Percentiles rank a stretch among this genome's conserved stretches.
Conservation (phyloP, 2,888 invertebrate genomes). For the Synergus laeviventris region DNA sequence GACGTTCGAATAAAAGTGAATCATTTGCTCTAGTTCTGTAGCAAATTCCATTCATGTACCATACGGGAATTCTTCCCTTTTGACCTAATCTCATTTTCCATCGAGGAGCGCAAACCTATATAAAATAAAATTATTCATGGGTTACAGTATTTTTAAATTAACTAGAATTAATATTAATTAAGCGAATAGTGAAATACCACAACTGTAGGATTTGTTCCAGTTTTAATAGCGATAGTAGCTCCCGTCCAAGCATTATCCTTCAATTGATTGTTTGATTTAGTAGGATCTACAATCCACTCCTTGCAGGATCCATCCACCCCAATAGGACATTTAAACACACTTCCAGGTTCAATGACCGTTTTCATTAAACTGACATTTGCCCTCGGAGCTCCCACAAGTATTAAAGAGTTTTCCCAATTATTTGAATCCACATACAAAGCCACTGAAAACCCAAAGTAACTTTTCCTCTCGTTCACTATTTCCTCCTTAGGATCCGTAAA, state of each 20-base stretch:
- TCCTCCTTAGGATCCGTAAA: slow-evolving; percentile 61
- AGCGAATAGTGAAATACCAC: slow-evolving; percentile 60
- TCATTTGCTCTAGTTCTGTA: slow-evolving; percentile 55
- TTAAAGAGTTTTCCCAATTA: slow-evolving; percentile 49
- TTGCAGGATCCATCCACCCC: slow-evolving; percentile 57
- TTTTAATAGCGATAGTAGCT: slow-evolving; percentile 72
- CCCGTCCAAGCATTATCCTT: slow-evolving; percentile 72
- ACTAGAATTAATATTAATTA: neutral
- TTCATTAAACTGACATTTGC: slow-evolving; percentile 55
- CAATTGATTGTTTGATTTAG: slow-evolving; percentile 45
- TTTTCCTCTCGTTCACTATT: slow-evolving; percentile 49
- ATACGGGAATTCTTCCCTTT: slow-evolving; percentile 40
- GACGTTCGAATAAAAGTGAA: slow-evolving; percentile 48
- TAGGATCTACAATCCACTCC: slow-evolving; percentile 61
- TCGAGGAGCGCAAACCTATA: slow-evolving; percentile 75
- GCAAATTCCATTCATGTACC: slow-evolving; percentile 67
- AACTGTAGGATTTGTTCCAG: slow-evolving; percentile 58
- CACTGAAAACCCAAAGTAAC: slow-evolving; percentile 73
- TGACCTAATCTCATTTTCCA: slow-evolving; percentile 65
- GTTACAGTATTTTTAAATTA: neutral
- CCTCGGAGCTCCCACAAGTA: slow-evolving; percentile 72
- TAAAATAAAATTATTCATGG: neutral
- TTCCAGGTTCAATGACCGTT: slow-evolving; percentile 66
- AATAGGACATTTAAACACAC: slow-evolving; percentile 66
- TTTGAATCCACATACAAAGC: slow-evolving; percentile 59